Evolutionary conservation across 53 echinoderm and acorn worm species (phyloP).

Genomic region (Luidia sarsii): DNA sequence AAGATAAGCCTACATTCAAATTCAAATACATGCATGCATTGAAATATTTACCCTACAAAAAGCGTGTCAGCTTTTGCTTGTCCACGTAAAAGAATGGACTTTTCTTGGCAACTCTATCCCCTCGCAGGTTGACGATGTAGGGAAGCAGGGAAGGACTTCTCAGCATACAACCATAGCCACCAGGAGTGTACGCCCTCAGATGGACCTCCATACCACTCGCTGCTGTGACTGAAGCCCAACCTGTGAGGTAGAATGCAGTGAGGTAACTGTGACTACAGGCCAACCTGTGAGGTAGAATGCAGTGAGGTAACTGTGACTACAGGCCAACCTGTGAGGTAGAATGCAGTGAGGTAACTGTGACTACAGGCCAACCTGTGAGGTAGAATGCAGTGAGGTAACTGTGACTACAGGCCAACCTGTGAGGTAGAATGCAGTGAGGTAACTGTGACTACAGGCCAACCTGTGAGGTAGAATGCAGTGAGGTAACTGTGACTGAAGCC

Average conservation of each 20-base stretch:
- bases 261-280: conserved; percentile 86
- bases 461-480: no score
- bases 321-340: conserved; percentile 83
- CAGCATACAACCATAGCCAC: conserved; percentile 75
- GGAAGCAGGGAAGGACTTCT: conserved; percentile 84
- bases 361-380: conserved; percentile 81
- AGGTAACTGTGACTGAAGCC: no score
- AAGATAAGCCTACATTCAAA: no score
- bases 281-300: conserved; percentile 83
- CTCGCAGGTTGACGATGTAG: conserved; percentile 76
- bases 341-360: no score
- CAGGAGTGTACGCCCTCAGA: conserved; percentile 84
- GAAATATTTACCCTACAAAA: conserved; percentile 23
- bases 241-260: no score
- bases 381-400: no score
- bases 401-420: no score
- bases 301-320: conserved; percentile 86
- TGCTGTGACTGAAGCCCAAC: conserved; percentile 88
- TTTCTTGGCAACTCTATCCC: conserved; percentile 52
- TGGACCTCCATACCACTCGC: conserved; percentile 65
- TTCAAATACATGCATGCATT: no score
- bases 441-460: no score
- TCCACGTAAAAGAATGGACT: conserved; percentile 69
- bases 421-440: no score
- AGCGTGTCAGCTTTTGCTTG: conserved; percentile 63